phyloP scores from a whole-genome alignment of 2,888 invertebrate genomes.

The Drosophila emarginata region DNA sequence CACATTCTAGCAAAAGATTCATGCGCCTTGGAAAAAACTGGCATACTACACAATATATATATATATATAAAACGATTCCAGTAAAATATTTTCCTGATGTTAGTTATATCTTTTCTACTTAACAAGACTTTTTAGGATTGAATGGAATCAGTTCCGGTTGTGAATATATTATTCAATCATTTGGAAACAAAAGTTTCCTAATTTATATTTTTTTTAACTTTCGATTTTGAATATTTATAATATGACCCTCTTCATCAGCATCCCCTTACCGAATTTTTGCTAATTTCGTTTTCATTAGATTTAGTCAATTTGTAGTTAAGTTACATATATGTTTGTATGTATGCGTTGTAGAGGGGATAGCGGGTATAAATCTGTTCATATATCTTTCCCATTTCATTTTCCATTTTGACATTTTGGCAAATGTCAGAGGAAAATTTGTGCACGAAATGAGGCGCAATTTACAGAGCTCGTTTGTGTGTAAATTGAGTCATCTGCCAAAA shows the following conservation, averaged over 20 bases:
- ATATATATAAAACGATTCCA: neutral
- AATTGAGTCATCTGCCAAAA: conserved; percentile 74
- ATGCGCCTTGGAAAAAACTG: too few species aligned
- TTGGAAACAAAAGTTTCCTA: conserved; percentile 4
- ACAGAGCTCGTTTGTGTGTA: conserved; percentile 75
- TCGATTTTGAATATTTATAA: neutral
- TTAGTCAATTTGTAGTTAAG: conserved; percentile 60
- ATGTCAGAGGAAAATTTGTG: conserved; percentile 72
- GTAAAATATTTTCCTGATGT: neutral
- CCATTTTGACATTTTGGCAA: conserved; percentile 68
- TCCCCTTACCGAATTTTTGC: conserved; percentile 27
- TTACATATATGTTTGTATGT: neutral
- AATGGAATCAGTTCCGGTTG: neutral
- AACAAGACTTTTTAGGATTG: neutral
- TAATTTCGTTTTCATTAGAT: conserved; percentile 76
- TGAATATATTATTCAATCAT: conserved; percentile 1
- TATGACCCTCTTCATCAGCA: conserved; percentile 6
- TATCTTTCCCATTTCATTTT: conserved; percentile 36
- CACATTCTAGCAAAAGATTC: conserved; percentile 10
- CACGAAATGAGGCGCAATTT: conserved; percentile 75
- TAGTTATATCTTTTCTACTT: neutral
- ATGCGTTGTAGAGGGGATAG: neutral
- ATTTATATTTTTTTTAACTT: neutral
- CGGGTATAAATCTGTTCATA: conserved; percentile 33
- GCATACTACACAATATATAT: neutral